Base-by-base conservation (phyloP, 2,888 invertebrate genomes). In the Drosophila cyrtoloma region DNA sequence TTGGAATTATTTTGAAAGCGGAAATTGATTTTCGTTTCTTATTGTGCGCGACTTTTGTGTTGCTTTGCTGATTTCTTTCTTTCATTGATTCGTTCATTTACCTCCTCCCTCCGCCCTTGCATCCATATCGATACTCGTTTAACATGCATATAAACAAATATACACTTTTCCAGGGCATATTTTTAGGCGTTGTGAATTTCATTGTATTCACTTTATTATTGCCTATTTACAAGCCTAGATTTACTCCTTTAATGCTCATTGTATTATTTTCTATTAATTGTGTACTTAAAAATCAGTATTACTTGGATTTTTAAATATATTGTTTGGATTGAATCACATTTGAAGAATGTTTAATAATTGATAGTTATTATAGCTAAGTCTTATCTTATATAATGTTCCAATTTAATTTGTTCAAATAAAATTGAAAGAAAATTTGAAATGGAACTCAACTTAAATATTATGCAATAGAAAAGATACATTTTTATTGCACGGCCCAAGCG, bases 1-100 rank as follows among this genome's bases (percentile, higher is more conserved):
- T 90, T 89, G 86, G 90, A 86, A 86, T 86, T 90, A 86, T 90
- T 86, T 90, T 84, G 85, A 84, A 89, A 90, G 81, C 87, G 87
- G 87, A 88, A 88, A 88, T 88, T 88, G 87, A 88, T 88, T 88
- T 87, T 87, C 79, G 73, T 82, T 81, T 90, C 87, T 82, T 87
- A 82, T 90, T 90, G 85, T 83, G 80, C 79, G 72, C 81, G 72
- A 66, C 76, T 73, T 81, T 78, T 68, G 74, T 78, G 69, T 71
- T 80, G 75, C 75, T 67, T 69, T 79, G 64, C 61, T 75, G 71
- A 69, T 71, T 80, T 68, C 68, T 39, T 69, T 66, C 74, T 58
- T 71, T 85, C 69, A 67, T 59, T 68, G 52, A 58, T 47, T 60
- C 67, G 60, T 57, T 63, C 60, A 26, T 39, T 70, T 51, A 32